Evolutionary conservation across 2,113 vertebrate species (phyloP).

Genomic region (Leptodactylus fuscus): DNA sequence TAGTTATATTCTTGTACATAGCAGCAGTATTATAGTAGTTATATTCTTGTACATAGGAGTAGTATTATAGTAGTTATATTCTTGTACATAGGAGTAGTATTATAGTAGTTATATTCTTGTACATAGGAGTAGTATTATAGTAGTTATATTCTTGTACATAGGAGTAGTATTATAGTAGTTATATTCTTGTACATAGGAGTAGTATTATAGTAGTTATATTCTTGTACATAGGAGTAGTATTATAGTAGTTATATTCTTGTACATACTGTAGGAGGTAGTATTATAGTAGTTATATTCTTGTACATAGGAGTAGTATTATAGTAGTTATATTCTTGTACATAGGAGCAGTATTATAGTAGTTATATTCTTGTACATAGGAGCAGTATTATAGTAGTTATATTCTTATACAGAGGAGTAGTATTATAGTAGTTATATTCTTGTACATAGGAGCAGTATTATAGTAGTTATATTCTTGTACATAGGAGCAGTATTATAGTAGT

Average conservation of each 20-base stretch:
- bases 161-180: background rate
- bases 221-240: background rate
- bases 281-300: no score
- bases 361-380: no score
- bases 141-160: background rate
- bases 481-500: constrained; percentile 2
- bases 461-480: no score
- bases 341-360: background rate
- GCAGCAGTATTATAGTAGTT: background rate
- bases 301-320: background rate
- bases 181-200: background rate
- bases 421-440: no score
- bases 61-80: background rate
- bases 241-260: no score
- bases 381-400: constrained; percentile 11
- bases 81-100: background rate
- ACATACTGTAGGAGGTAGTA: no score
- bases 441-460: background rate
- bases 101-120: constrained; percentile 7
- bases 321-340: no score
- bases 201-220: background rate
- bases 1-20: background rate
- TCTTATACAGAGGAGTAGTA: background rate
- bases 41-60: background rate
- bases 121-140: background rate